These are phyloP conservation scores for Trachelipus rathkii DNA, from an alignment of 1,140 invertebrate species.

Conservation along the genomic window DNA sequence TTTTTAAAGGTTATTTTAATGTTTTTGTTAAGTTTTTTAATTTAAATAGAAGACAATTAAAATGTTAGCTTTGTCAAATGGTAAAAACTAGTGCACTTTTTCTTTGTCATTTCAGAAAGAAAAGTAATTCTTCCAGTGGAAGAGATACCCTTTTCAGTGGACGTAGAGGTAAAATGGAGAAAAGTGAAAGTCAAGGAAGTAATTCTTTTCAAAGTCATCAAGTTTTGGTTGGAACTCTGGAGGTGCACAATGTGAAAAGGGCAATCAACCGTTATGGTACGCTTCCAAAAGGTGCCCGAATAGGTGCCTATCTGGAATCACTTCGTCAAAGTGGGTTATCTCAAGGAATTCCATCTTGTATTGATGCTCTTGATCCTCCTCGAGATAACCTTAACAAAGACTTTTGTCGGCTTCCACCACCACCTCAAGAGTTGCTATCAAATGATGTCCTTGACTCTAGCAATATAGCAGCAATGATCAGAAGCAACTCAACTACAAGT, in stretches of 20 bases:
- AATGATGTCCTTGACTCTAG: conserved; percentile 18
- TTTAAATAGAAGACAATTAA: too few relatives aligned
- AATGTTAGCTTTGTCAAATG: too few relatives aligned
- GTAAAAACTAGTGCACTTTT: not conserved
- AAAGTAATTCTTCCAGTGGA: conserved; percentile 7
- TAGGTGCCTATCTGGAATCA: conserved; percentile 91
- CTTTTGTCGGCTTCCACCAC: conserved; percentile 37
- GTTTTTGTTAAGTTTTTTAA: too few relatives aligned
- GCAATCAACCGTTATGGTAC: conserved; percentile 96
- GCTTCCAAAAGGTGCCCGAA: conserved; percentile 87
- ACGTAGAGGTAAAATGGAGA: conserved; percentile 37
- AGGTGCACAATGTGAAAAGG: conserved; percentile 93
- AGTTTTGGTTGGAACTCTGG: conserved; percentile 75
- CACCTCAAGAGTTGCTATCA: conserved; percentile 42
- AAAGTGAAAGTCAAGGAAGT: conserved; percentile 37
- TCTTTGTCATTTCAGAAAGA: not conserved
- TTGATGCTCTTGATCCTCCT: conserved; percentile 40
- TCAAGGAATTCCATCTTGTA: conserved; percentile 53
- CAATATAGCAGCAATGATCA: conserved; percentile 39
- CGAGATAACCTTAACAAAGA: conserved; percentile 23
- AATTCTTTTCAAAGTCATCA: conserved; percentile 22
- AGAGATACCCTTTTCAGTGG: conserved; percentile 24
- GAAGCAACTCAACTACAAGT: conserved; percentile 42
- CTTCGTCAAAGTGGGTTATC: conserved; percentile 69
- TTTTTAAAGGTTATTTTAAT: too few relatives aligned